Conservation (phyloP, 2,888 invertebrate genomes). For the Lasius platythorax region DNA sequence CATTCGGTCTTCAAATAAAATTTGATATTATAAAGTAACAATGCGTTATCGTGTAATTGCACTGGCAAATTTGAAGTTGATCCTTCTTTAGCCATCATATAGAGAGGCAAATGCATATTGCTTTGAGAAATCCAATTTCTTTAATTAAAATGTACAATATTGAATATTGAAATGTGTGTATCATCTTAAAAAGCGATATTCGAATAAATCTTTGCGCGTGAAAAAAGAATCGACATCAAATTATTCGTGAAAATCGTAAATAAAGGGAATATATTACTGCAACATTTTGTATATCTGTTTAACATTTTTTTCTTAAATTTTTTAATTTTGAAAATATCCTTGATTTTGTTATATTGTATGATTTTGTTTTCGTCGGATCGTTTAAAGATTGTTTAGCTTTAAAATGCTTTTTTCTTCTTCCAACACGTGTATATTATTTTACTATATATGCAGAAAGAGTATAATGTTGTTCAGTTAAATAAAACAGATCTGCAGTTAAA, state of each 20-base stretch:
- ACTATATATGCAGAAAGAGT: neutral
- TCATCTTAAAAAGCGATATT: neutral
- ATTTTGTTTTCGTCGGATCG: neutral
- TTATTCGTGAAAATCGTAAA: neutral
- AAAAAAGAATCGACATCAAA: neutral
- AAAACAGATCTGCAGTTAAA: neutral
- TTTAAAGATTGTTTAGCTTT: neutral
- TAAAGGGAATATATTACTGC: neutral
- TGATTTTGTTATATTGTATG: neutral
- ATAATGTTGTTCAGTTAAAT: neutral
- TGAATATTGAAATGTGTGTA: neutral
- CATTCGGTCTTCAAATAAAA: neutral
- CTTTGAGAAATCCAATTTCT: neutral
- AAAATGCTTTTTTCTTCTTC: neutral
- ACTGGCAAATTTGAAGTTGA: neutral
- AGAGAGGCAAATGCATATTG: neutral
- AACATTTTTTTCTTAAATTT: neutral
- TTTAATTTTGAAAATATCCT: neutral
- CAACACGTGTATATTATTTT: neutral
- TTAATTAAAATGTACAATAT: neutral
- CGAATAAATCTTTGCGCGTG: neutral
- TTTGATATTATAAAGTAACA: neutral
- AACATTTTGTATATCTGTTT: neutral
- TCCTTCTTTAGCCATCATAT: neutral
- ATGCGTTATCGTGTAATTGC: neutral